phyloP scores from a whole-genome alignment of 2,113 vertebrate species.

The Scartelaos histophorus region DNA sequence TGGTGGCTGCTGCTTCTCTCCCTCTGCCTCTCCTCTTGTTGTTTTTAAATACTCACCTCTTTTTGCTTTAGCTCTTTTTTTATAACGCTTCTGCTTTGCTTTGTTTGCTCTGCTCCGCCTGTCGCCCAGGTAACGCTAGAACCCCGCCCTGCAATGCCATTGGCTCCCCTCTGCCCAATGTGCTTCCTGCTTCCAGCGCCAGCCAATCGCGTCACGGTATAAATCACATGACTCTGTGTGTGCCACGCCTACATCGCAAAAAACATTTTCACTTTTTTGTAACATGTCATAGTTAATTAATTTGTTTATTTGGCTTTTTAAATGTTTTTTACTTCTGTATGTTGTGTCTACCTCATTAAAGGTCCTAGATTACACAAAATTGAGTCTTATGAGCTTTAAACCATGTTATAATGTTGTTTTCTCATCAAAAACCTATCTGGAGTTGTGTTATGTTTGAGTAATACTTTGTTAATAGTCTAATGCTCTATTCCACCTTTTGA shows the following conservation, averaged over 20 bases:
- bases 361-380: no score
- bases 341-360: not conserved
- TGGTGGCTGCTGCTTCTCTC: not conserved
- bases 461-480: no score
- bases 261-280: constrained; percentile 1
- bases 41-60: not conserved
- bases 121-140: constrained; percentile 75
- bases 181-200: constrained; percentile 63
- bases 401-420: no score
- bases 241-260: constrained; percentile 4
- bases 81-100: constrained; percentile 50
- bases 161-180: constrained; percentile 72
- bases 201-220: constrained; percentile 74
- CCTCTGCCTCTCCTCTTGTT: constrained; percentile 1
- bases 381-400: no score
- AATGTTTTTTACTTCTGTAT: not conserved
- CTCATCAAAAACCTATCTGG: no score
- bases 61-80: not conserved
- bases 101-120: constrained; percentile 71
- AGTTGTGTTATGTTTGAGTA: no score
- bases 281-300: not conserved
- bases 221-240: constrained; percentile 56
- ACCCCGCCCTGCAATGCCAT: constrained; percentile 70
- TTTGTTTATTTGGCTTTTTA: constrained; percentile 21
- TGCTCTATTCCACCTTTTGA: no score